These are phyloP conservation scores for Aproaerema taeniolella DNA, from an alignment of 2,888 invertebrate species.

Conservation along the genomic window DNA sequence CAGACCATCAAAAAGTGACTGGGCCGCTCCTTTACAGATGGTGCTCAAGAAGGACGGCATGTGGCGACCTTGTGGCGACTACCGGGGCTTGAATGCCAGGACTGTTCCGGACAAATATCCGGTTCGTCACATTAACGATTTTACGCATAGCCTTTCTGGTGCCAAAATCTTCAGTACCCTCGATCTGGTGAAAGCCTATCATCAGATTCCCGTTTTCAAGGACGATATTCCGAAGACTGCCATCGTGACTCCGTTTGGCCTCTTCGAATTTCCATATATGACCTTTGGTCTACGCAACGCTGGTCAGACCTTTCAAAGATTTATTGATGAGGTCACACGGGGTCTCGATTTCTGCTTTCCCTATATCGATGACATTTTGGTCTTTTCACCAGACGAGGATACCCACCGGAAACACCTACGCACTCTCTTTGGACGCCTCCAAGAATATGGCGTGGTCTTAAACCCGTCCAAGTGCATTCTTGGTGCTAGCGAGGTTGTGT, in stretches of 20 bases:
- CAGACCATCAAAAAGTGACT: constrained; percentile 25
- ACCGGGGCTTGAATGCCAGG: constrained; percentile 26
- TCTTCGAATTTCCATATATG: constrained; percentile 34
- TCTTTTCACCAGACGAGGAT: constrained; percentile 19
- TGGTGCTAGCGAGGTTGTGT: constrained; percentile 20
- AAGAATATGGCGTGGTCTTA: constrained; percentile 15
- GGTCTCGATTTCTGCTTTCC: constrained; percentile 33
- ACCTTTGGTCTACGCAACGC: constrained; percentile 45
- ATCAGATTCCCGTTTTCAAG: constrained; percentile 37
- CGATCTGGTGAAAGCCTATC: constrained; percentile 37
- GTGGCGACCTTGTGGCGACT: constrained; percentile 32
- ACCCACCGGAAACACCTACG: constrained; percentile 23
- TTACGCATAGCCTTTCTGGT: constrained; percentile 25
- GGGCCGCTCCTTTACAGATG: constrained; percentile 32
- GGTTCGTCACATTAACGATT: constrained; percentile 33
- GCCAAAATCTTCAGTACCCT: constrained; percentile 31
- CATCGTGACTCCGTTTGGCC: constrained; percentile 26
- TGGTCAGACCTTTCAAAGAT: constrained; percentile 43
- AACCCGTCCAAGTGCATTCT: constrained; percentile 16
- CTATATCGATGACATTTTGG: constrained; percentile 36
- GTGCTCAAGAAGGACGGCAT: constrained; percentile 25
- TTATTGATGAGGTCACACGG: constrained; percentile 31
- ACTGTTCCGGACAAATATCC: constrained; percentile 31
- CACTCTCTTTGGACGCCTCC: constrained; percentile 12
- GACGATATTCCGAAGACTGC: constrained; percentile 28